Evolutionary conservation across 2,888 invertebrate genomes (phyloP), one percentile per base, ranked within the genome.

Genomic region (Troides oblongomaculatus): DNA sequence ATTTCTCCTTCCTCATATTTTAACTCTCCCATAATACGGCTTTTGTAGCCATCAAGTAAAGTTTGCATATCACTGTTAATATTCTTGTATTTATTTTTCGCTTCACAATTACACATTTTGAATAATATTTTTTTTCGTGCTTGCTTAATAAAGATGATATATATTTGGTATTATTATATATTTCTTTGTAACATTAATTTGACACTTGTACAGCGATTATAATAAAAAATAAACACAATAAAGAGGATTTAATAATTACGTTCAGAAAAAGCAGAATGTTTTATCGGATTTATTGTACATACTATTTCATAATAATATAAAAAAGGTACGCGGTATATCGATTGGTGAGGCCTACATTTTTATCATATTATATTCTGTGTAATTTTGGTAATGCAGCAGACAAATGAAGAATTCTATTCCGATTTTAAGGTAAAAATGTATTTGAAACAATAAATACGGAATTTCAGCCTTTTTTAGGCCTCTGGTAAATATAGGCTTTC

Each of bases 11-110:
- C 82, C 57, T 84, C 84, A 0, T 70, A 71, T 1, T 68, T 68
- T 23, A 86, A 73, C 64, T 87, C 81, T 18, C 69, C 75, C 58
- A 79, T 74, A 68, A 91, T 78, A 3, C 90, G 84, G 14, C 84
- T 75, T 57, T 71, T 84, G 73, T 84, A 90, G 73, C 85, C 82
- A 67, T 76, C 76, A 3, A 89, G 72, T n/a, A 92, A 86, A 21
- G 83, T 66, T 36, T 76, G 72, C 21, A 90, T 85, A 73, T 89
- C 57, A 61, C 23, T 64, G 6, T 30, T 1, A 61, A 23, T 64
- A 1, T 30, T 68, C 23, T 36, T 62, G 36, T 36, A 14, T 61
- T 67, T 67, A 4, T 62, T n/a, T 12, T 14, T 23, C 14, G 57
- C 0, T 58, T 21, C 57, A 25, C 57, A 58, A 12, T 23, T 12